phyloP scores from a whole-genome alignment of 2,113 vertebrate species.

The Stigmatopora argus region DNA sequence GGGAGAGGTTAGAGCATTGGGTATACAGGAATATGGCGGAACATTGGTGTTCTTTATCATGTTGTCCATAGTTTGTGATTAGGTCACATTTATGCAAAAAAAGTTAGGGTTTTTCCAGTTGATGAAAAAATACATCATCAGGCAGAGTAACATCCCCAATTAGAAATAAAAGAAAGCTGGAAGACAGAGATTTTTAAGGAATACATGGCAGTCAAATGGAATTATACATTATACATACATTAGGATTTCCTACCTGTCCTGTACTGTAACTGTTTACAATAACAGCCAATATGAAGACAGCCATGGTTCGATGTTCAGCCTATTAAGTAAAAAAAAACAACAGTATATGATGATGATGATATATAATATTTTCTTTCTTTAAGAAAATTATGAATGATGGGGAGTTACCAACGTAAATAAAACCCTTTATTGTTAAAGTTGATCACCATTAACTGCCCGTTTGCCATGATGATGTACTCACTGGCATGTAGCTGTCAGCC shows the following conservation, averaged over 20 bases:
- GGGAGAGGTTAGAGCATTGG: conserved; percentile 45
- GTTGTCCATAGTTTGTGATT: conserved; percentile 31
- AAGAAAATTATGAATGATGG: background rate
- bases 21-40: conserved; percentile 30
- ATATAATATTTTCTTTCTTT: background rate
- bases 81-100: conserved; percentile 29
- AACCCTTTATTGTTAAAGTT: background rate
- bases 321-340: conserved; percentile 38
- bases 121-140: background rate
- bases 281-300: conserved; percentile 93
- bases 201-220: no score
- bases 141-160: conserved; percentile 17
- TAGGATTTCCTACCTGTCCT: conserved; percentile 76
- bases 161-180: conserved; percentile 20
- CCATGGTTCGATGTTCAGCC: conserved; percentile 98
- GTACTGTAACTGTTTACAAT: conserved; percentile 97
- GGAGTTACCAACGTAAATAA: background rate
- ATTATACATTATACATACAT: no score
- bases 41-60: conserved; percentile 31
- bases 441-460: background rate
- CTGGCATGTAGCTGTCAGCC: conserved; percentile 96
- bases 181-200: background rate
- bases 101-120: conserved; percentile 3
- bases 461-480: conserved; percentile 65
- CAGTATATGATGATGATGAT: background rate